Percentiles rank a stretch among this genome's conserved stretches.
These are phyloP conservation scores for Ondatra zibethicus DNA, from an alignment of 2,113 vertebrate species.

Conservation along the genomic window DNA sequence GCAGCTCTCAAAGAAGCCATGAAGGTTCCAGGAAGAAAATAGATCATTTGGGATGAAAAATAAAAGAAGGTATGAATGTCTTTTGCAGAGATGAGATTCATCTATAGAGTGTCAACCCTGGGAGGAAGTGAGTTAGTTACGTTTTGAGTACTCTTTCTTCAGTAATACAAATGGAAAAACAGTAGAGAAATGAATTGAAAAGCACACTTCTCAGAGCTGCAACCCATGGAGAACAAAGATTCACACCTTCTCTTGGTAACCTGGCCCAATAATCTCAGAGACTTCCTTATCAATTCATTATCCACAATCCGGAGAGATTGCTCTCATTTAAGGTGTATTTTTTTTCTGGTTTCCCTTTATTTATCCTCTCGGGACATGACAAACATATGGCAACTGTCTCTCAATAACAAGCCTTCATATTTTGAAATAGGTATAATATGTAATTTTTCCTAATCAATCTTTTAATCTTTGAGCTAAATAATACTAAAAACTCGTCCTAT, in stretches of 20 bases:
- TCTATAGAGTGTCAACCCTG: background rate
- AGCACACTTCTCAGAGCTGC: background rate
- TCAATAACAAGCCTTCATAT: slow-evolving; percentile 59
- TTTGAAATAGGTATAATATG: slow-evolving; percentile 27
- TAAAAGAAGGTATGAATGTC: background rate
- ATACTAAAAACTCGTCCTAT: background rate
- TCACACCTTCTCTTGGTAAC: slow-evolving; percentile 14
- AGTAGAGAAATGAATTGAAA: slow-evolving; percentile 41
- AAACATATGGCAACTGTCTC: slow-evolving; percentile 49
- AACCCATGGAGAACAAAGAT: slow-evolving; percentile 24
- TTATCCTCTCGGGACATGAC: slow-evolving; percentile 46
- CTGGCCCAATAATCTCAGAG: slow-evolving; percentile 37
- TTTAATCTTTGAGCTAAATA: slow-evolving; percentile 36
- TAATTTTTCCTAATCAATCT: background rate
- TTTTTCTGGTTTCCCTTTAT: slow-evolving; percentile 43
- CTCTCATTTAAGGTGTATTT: slow-evolving; percentile 22
- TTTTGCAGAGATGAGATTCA: background rate
- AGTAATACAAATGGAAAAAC: background rate
- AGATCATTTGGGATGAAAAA: background rate
- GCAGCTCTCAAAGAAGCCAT: background rate
- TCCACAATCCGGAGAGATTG: background rate
- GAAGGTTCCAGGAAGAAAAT: background rate
- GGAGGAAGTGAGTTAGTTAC: background rate
- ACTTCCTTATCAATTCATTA: slow-evolving; percentile 61
- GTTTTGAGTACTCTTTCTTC: background rate